Evolutionary conservation across 2,888 invertebrate species (phyloP), one percentile per base, ranked within the genome.

Genomic region (Troides oblongomaculatus): DNA sequence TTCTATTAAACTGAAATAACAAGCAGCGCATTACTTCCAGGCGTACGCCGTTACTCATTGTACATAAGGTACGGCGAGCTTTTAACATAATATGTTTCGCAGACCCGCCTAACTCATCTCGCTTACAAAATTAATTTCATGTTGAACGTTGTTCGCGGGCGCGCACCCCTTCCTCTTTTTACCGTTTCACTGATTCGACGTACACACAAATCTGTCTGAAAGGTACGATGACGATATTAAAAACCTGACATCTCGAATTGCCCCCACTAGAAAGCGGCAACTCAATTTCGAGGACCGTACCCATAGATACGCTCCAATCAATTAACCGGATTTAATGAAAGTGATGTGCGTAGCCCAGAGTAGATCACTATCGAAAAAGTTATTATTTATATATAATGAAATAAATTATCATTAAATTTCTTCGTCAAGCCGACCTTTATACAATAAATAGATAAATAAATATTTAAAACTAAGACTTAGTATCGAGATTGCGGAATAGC

Each of bases 101-200:
- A 50, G 59, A 18, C 62, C 65, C 62, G 65, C 58, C 68, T 68
- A 61, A 62, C 66, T 59, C 66, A 70, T 71, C 63, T 66, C 69
- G 64, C 67, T 66, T 36, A 70, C 68, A 66, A 70, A 71, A 73
- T 73, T 73, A 68, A 68, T 73, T 72, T 66, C 66, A 64, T 71
- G 71, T 53, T 62, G 62, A 70, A 66, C 69, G 62, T 63, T 68
- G 61, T 68, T 60, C 67, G 67, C 60, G 60, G 62, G 70, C 62
- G 59, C 66, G 62, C 73, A 70, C 39, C 66, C 67, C 53, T 62
- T 30, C 57, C 61, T 36, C 21, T 30, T 58, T 63, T 63, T 62
- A 39, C 43, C 66, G 63, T 66, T 66, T 62, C 57, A 68, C 61
- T 64, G 66, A 70, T 70, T 70, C 61, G 63, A 57, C 43, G 43